Evolutionary conservation across 2,797 vertebrate species (phyloP).

Genomic region (Craterocephalus amniculus): DNA sequence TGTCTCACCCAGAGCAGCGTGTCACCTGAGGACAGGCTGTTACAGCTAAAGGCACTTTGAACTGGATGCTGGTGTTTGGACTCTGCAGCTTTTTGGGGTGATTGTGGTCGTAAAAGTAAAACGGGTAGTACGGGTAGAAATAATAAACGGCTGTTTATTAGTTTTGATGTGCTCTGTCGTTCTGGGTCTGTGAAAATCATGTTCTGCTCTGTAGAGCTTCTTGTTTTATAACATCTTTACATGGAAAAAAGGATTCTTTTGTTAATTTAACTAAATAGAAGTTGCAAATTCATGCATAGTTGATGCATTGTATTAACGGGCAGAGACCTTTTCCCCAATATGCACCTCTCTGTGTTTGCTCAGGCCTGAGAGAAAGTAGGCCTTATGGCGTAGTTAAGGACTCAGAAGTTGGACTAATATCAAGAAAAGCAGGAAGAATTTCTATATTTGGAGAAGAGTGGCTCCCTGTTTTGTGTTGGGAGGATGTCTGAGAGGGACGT

Average conservation of each 20-base stretch:
- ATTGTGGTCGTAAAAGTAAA: background rate
- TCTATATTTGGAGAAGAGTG: background rate
- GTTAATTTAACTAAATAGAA: too few relatives aligned
- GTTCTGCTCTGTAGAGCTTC: background rate
- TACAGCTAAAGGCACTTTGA: conserved; percentile 18
- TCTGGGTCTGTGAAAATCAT: background rate
- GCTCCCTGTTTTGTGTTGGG: background rate
- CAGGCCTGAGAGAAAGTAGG: background rate
- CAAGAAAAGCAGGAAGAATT: background rate
- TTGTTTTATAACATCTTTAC: background rate
- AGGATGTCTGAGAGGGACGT: background rate
- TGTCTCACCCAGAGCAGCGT: conserved; percentile 8
- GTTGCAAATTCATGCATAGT: background rate
- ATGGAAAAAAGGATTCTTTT: too few relatives aligned
- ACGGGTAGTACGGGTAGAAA: background rate
- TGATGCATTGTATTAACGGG: background rate
- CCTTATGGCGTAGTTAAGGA: background rate
- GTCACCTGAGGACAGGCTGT: conserved; percentile 17
- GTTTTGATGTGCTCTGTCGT: background rate
- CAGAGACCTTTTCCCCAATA: background rate
- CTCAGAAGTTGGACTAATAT: background rate
- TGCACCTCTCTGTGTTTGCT: background rate
- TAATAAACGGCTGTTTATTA: background rate
- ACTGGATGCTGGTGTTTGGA: conserved; percentile 4
- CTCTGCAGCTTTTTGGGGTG: conserved; percentile 8